phyloP scores from a whole-genome alignment of 2,113 vertebrate species.

The Pelvicachromis taeniatus region DNA sequence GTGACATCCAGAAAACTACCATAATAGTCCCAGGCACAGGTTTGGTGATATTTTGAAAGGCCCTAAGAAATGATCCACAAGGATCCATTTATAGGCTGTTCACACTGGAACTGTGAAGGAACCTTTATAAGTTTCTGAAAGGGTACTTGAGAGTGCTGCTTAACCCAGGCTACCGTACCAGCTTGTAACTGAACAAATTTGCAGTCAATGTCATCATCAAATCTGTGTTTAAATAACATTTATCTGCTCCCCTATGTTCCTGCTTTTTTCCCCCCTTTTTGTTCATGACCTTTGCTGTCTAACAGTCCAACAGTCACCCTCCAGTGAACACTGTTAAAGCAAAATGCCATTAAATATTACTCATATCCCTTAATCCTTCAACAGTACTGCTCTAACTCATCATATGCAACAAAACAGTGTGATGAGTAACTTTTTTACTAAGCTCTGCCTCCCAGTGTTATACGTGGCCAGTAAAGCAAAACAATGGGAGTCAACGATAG shows the following conservation, averaged over 20 bases:
- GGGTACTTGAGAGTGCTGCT: background rate
- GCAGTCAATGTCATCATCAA: background rate
- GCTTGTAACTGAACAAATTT: background rate
- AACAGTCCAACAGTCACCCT: background rate
- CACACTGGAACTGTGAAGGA: conserved; percentile 28
- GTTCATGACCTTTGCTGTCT: conserved; percentile 18
- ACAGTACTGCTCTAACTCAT: background rate
- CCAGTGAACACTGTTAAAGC: background rate
- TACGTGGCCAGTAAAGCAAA: background rate
- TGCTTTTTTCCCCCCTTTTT: background rate
- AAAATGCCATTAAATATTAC: conserved; percentile 2
- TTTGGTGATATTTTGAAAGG: conserved; percentile 22
- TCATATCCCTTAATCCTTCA: background rate
- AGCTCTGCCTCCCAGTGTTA: background rate
- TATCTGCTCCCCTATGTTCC: background rate
- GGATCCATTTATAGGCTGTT: conserved; percentile 8
- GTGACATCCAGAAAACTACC: background rate
- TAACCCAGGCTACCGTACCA: background rate
- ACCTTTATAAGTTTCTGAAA: conserved; percentile 13
- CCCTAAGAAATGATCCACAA: conserved; percentile 16
- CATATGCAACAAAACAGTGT: background rate
- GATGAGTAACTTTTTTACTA: background rate
- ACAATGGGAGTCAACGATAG: conserved; percentile 7
- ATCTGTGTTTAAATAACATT: background rate
- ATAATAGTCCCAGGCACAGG: background rate